Evolutionary conservation across 2,888 invertebrate species (phyloP).

Genomic region (Agapetus fuscipes): DNA sequence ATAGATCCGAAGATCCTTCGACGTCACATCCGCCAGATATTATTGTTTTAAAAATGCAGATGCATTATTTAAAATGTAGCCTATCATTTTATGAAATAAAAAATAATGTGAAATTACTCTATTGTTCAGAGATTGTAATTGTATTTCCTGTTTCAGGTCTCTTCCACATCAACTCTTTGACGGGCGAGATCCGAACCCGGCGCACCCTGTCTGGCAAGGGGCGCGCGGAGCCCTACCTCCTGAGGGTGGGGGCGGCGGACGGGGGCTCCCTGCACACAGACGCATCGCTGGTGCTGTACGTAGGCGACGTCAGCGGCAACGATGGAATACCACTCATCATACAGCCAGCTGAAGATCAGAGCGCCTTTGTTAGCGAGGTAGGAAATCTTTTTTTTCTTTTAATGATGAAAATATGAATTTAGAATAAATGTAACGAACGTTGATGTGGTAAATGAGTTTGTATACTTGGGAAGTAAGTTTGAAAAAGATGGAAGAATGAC

Average conservation of each 20-base stretch:
- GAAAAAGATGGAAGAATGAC: too few species aligned
- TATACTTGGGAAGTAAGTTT: too few species aligned
- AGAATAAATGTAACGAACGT: too few species aligned
- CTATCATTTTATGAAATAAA: too few species aligned
- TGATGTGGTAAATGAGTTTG: too few species aligned
- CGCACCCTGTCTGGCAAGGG: constrained; percentile 64
- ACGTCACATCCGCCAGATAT: neutral
- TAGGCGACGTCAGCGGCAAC: constrained; percentile 72
- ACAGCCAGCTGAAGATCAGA: constrained; percentile 57
- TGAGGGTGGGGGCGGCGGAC: constrained; percentile 60
- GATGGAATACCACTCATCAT: constrained; percentile 72
- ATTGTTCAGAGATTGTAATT: too few species aligned
- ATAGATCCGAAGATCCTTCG: neutral
- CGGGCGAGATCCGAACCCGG: constrained; percentile 58
- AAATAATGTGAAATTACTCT: too few species aligned
- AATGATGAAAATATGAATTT: too few species aligned
- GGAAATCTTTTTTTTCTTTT: constrained; percentile 6
- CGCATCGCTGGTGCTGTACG: constrained; percentile 53
- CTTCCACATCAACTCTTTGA: constrained; percentile 54
- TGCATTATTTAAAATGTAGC: too few species aligned
- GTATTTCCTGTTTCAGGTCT: constrained; percentile 41
- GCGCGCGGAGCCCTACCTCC: constrained; percentile 59
- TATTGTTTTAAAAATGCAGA: too few species aligned
- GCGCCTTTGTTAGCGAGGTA: constrained; percentile 61
- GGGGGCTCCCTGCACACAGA: constrained; percentile 56